Conservation (phyloP, 2,888 invertebrate genomes). For the Hyles lineata region DNA sequence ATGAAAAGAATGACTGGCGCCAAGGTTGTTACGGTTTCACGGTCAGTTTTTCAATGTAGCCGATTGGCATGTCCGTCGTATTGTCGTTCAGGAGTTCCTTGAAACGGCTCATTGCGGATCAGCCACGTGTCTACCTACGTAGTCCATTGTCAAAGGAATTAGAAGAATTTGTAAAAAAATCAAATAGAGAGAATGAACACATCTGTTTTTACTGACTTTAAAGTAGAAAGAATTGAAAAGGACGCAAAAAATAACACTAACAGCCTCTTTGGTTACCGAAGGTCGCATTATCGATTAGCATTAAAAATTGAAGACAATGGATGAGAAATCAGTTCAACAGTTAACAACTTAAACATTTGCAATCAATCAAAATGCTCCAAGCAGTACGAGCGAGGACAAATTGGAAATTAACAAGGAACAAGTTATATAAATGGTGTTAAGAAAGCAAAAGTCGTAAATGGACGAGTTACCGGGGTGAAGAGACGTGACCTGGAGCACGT, state of each 20-base stretch:
- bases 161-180: conserved; percentile 7
- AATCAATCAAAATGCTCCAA: neutral
- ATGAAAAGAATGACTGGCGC: neutral
- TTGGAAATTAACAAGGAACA: conserved; percentile 31
- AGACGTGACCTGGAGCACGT: conserved; percentile 23
- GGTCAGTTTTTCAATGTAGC: conserved; percentile 50
- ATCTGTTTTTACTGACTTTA: neutral
- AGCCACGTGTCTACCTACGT: conserved; percentile 56
- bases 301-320: neutral
- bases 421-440: conserved; percentile 17
- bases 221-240: neutral
- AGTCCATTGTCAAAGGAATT: neutral
- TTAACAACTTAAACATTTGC: neutral
- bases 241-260: neutral
- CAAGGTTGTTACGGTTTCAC: conserved; percentile 37
- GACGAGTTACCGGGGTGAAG: conserved; percentile 13
- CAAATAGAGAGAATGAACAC: neutral
- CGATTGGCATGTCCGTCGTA: conserved; percentile 51
- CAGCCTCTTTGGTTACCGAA: neutral
- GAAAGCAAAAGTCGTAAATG: conserved; percentile 25
- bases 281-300: neutral
- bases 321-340: conserved; percentile 1
- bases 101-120: conserved; percentile 61
- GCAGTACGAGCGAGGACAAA: conserved; percentile 28
- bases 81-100: conserved; percentile 58